Conservation (phyloP, 2,113 vertebrate species). For the Proteles cristata region DNA sequence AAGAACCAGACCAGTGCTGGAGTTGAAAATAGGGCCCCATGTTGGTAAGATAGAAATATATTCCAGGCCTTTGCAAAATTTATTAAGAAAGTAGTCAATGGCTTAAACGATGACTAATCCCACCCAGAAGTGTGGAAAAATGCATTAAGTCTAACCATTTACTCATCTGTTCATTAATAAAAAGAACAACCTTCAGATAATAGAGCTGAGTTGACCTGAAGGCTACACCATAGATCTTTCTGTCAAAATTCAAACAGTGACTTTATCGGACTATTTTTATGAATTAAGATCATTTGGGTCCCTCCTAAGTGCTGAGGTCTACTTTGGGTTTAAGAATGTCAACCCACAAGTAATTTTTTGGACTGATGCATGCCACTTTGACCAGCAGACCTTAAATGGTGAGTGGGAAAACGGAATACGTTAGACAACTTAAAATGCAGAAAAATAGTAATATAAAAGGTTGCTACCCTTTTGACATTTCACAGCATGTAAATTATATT, state of each 20-base stretch:
- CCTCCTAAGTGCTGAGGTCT: background rate
- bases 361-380: background rate
- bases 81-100: background rate
- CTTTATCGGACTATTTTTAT: background rate
- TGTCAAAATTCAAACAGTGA: background rate
- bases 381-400: background rate
- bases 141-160: background rate
- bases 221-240: background rate
- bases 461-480: background rate
- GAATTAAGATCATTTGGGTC: background rate
- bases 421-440: background rate
- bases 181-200: background rate
- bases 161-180: background rate
- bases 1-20: background rate
- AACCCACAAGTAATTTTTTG: background rate
- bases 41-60: background rate
- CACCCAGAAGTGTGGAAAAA: background rate
- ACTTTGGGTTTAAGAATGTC: background rate
- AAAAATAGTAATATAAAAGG: background rate
- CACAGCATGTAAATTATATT: background rate
- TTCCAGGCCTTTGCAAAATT: background rate
- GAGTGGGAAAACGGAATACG: background rate
- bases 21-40: background rate
- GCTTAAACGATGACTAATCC: background rate
- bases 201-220: background rate